Base-by-base conservation (phyloP, 2,113 vertebrate species). In the Bambusicola thoracicus region DNA sequence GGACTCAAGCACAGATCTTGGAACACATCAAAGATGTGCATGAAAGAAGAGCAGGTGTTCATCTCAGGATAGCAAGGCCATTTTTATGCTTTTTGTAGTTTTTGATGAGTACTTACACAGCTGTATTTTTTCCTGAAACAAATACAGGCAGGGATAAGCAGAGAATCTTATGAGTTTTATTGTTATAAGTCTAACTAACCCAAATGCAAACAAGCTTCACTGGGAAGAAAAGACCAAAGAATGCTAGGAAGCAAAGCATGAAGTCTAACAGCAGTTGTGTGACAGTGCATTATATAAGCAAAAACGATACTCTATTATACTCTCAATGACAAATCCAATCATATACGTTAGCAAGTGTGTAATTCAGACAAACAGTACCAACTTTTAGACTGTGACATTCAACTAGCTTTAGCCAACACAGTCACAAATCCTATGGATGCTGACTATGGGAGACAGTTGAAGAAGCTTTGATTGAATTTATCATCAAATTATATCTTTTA, bases 171-270 rank as follows among this genome's bases (percentile, higher is more conserved):
- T 0, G 15, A 80, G 22, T 74, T 91, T 94, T 84, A 59, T 51
- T 48, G 51, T 67, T 93, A 74, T 77, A 85, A 94, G 41, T 62
- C 36, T 77, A 93, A 79, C 34, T 68, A 85, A 83, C 65, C 44
- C 84, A 94, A 95, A 93, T 92, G 74, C 85, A 97, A 96, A 86
- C 81, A 59, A 79, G 76, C 74, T 92, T 93, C 83, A 72, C 73
- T 85, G 30, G 74, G 78, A 92, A 91, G 48, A 93, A 82, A 70
- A 75, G 30, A 36, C 41, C 75, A 69, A 27, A 79, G 44, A 72
- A 78, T 36, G 40, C 70, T 94, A 96, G 74, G 66, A 91, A 96
- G 70, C 17, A 41, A 92, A 83, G 77, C 62, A 41, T 32, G 44
- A 95, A 88, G 38, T 36, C 80, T 80, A 56, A 67, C 24, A 40